Conservation (phyloP, 2,888 invertebrate species). For the Tanytarsus gracilentus region DNA sequence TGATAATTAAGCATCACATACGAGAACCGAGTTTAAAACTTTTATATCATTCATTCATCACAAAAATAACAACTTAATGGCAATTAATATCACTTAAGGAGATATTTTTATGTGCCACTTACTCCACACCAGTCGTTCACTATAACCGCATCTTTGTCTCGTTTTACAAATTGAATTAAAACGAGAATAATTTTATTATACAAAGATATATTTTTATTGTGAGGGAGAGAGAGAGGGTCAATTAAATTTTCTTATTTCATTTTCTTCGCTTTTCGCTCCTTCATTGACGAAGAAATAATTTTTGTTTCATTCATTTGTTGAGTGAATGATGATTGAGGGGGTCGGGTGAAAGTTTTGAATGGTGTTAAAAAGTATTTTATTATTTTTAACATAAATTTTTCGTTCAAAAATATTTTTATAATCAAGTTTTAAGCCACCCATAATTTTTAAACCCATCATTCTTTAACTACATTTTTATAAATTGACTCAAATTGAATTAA, state of each 20-base stretch:
- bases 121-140: neutral
- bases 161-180: constrained; percentile 27
- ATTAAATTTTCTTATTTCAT: neutral
- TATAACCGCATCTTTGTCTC: neutral
- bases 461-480: too few species aligned
- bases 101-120: neutral
- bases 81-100: constrained; percentile 10
- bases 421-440: too few species aligned
- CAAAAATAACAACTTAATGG: neutral
- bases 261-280: neutral
- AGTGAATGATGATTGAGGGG: too few species aligned
- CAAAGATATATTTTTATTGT: neutral
- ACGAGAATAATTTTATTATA: constrained; percentile 18
- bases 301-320: too few species aligned
- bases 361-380: too few species aligned
- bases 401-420: too few species aligned
- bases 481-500: constrained; percentile 9
- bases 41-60: neutral
- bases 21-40: too few species aligned
- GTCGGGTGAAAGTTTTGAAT: too few species aligned
- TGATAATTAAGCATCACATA: neutral
- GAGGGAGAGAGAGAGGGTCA: too few species aligned
- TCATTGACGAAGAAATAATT: too few species aligned
- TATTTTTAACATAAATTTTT: too few species aligned
- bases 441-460: too few species aligned